Conservation (phyloP, 2,113 vertebrate species). For the Recurvirostra avosetta region DNA sequence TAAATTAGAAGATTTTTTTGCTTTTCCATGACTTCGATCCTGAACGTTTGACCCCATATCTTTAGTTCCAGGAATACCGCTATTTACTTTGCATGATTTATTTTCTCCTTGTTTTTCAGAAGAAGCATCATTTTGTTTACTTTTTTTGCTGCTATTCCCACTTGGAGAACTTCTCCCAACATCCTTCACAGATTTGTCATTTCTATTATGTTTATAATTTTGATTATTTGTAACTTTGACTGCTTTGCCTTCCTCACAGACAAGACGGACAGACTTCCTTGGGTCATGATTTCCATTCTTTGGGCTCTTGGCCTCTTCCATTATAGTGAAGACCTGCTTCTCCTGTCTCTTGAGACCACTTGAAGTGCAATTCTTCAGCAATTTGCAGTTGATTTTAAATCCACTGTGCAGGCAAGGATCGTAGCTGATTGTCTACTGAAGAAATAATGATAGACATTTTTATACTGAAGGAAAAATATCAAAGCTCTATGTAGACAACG, state of each 20-base stretch:
- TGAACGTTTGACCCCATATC: constrained; percentile 66
- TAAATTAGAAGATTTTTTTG: constrained; percentile 70
- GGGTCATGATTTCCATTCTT: constrained; percentile 83
- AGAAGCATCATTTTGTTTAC: constrained; percentile 76
- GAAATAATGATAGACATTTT: constrained; percentile 40
- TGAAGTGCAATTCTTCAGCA: constrained; percentile 71
- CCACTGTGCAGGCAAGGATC: constrained; percentile 65
- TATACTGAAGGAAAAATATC: not conserved
- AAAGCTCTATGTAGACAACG: not conserved
- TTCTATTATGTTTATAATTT: constrained; percentile 78
- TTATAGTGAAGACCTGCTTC: constrained; percentile 77
- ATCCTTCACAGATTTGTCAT: constrained; percentile 76
- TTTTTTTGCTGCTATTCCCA: constrained; percentile 77
- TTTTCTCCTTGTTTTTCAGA: constrained; percentile 71
- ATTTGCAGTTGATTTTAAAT: constrained; percentile 69
- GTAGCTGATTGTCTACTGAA: constrained; percentile 67
- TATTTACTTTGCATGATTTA: constrained; percentile 77
- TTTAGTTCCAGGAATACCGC: constrained; percentile 69
- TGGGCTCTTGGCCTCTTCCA: constrained; percentile 87
- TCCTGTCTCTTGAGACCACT: constrained; percentile 58
- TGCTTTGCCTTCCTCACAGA: constrained; percentile 80
- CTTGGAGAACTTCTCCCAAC: constrained; percentile 73
- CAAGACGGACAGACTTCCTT: constrained; percentile 76
- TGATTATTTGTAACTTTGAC: constrained; percentile 79
- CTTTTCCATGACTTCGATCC: constrained; percentile 80